Evolutionary conservation across 1,140 invertebrate species (phyloP).

Genomic region (Sipha flava): DNA sequence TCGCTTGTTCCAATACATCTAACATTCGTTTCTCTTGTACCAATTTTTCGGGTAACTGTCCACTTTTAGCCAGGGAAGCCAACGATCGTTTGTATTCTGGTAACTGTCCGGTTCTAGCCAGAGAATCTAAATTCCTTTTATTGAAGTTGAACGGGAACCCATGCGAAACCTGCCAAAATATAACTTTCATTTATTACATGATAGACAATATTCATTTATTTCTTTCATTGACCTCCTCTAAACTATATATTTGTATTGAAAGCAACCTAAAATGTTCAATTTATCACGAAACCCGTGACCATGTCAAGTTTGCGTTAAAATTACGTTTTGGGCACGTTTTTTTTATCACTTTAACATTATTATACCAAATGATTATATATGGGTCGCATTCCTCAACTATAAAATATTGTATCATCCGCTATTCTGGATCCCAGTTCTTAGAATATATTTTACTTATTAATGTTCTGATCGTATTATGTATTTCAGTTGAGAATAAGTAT

Average conservation of each 20-base stretch:
- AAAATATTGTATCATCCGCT: neutral
- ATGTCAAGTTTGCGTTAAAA: neutral
- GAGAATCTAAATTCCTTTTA: conserved; percentile 37
- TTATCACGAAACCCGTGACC: neutral
- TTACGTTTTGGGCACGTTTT: neutral
- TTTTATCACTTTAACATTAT: neutral
- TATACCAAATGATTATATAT: neutral
- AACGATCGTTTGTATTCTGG: conserved; percentile 35
- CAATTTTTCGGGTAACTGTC: conserved; percentile 29
- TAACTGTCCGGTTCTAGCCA: conserved; percentile 35
- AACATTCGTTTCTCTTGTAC: conserved; percentile 38
- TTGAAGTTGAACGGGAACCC: neutral
- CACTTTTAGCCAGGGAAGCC: conserved; percentile 35
- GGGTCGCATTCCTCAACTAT: neutral
- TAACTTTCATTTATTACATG: neutral
- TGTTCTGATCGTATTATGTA: too few species aligned
- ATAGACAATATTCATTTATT: neutral
- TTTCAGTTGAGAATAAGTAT: neutral
- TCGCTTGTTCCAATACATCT: conserved; percentile 30
- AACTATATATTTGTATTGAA: neutral
- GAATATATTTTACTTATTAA: too few species aligned
- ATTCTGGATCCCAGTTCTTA: neutral
- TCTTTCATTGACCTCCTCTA: neutral
- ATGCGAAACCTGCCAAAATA: neutral
- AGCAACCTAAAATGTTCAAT: neutral